phyloP scores from a whole-genome alignment of 64 coral and sea anemone genomes.

The Pocillopora damicornis region DNA sequence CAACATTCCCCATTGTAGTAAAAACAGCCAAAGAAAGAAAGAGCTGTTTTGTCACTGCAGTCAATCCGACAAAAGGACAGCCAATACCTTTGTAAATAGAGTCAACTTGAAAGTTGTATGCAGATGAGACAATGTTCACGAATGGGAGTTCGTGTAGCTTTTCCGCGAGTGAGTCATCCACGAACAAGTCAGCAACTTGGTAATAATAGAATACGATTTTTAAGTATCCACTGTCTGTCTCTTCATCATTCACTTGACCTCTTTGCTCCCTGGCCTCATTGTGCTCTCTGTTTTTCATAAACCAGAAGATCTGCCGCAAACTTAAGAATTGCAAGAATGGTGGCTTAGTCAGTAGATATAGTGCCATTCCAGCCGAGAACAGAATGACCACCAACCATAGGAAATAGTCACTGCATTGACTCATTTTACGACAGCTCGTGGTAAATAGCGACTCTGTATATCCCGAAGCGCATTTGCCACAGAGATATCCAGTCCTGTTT shows the following conservation, averaged over 20 bases:
- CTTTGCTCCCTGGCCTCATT: neutral
- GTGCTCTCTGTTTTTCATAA: slow-evolving; percentile 1
- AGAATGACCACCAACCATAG: slow-evolving; percentile 36
- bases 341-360: slow-evolving; percentile 49
- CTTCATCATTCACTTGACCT: neutral
- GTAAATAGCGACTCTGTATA: slow-evolving; percentile 55
- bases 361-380: slow-evolving; percentile 18
- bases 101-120: slow-evolving; percentile 58
- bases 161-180: slow-evolving; percentile 16
- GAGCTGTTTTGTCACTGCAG: slow-evolving; percentile 75
- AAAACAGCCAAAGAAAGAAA: slow-evolving; percentile 42
- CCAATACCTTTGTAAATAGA: slow-evolving; percentile 33
- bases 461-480: slow-evolving; percentile 48
- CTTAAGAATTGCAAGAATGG: slow-evolving; percentile 17
- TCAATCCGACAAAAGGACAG: slow-evolving; percentile 73
- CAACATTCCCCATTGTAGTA: slow-evolving; percentile 27
- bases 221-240: slow-evolving; percentile 35
- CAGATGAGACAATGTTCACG: slow-evolving; percentile 2
- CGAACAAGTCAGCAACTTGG: slow-evolving; percentile 58
- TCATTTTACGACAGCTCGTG: slow-evolving; percentile 9
- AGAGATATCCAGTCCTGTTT: slow-evolving; percentile 52
- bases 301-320: slow-evolving; percentile 41
- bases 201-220: slow-evolving; percentile 82
- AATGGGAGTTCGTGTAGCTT: neutral
- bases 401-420: slow-evolving; percentile 32